Evolutionary conservation across 2,888 invertebrate species (phyloP), one percentile per base, ranked within the genome.

Genomic region (Troides helena): DNA sequence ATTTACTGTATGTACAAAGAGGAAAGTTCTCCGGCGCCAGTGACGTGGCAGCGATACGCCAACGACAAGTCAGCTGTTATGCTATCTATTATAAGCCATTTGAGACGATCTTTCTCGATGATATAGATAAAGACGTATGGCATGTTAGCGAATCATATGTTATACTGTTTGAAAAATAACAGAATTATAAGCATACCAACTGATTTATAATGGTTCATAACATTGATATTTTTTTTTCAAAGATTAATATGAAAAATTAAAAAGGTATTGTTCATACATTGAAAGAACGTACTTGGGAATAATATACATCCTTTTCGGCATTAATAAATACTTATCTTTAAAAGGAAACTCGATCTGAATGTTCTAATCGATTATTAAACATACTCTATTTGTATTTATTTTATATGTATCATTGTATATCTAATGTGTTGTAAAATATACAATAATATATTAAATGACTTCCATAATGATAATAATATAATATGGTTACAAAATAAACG

Each of bases 21-120:
- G 69, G 72, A 69, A 70, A 67, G 71, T 72, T 72, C 73, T 72
- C 70, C 76, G 81, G 80, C 80, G 81, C 80, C 80, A 78, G 72
- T 76, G 77, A 78, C 78, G 76, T 72, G 74, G 72, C 74, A 68
- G 71, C 66, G 67, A 72, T 73, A 70, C 74, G 73, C 76, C 68
- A 69, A 46, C 65, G 43, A 56, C 46, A 67, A 65, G 57, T 67
- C 67, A 67, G 62, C 67, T 67, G 67, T 67, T 62, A 43, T 46
- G 62, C 62, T 60, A 60, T 66, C 56, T 63, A 62, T 62, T 61
- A 68, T 69, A 59, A 46, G 50, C 30, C 30, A 30, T 59, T n/a
- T 21, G 23, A 25, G 12, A 10, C 14, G 57, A 58, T 60, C 17
- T 60, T 30, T 39, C 58, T 65, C 18, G 46, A 65, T 46, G 30